Evolutionary conservation across 2,113 vertebrate genomes (phyloP), one percentile per base, ranked within the genome.

Genomic region (Pholis gunnellus): DNA sequence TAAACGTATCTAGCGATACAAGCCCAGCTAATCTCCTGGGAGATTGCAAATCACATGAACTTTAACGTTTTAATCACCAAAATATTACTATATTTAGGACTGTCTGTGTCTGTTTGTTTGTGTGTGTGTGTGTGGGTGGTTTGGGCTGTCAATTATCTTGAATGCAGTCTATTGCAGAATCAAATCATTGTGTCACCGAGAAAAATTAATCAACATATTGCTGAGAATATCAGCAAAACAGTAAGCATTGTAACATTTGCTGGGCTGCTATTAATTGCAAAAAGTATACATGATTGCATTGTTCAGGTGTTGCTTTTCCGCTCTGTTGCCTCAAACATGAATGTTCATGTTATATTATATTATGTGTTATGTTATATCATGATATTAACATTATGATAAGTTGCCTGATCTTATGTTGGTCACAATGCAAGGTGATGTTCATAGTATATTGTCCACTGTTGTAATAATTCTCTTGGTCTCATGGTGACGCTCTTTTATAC

Each of bases 401-500:
- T 40, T 54, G 0, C 14, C 11, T 27, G 2, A 4, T 29, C 18
- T 52, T 9, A 20, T 34, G 9, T 59, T 63, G 61, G 18, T 14
- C 15, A 46, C 9, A n/a, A 8, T 42, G n/a, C 22, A 54, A 36
- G 0, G 25, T 61, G 5, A 40, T 72, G 18, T 9, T 61, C 3
- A 20, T 50, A 4, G 14, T 4, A 52, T 18, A 14, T 1, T 34
- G 1, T 42, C 1, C 11, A 59, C 31, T 34, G 42, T 40, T 92
- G 89, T 38, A 91, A 60, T 92, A 67, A 34, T 59, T 29, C 5
- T 78, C 8, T 38, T 17, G 27, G 67, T 81, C 90, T 89, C 87
- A 83, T 68, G 83, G 74, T 85, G 91, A 38, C 85, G 81, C 89
- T 90, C 82, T 90, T 82, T 78, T 85, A 82, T 78, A 75, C 73